These are phyloP conservation scores for Camponotus floridanus DNA, from an alignment of 1,140 invertebrate species.

Conservation along the genomic window DNA sequence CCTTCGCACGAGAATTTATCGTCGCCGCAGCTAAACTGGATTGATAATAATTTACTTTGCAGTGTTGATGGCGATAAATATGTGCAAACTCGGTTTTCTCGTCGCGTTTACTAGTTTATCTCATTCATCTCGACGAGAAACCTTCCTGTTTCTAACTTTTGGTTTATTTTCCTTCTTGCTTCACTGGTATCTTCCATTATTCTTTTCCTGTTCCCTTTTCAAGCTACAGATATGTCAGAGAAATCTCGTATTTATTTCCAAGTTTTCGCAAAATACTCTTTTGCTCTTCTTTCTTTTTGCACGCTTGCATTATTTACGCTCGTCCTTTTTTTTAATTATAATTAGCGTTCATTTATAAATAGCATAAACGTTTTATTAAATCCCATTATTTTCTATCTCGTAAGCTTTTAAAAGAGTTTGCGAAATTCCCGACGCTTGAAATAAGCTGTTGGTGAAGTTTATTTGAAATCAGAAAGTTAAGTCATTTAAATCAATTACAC, in stretches of 20 bases:
- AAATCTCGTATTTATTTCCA: background rate
- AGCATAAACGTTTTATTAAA: background rate
- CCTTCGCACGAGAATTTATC: constrained; percentile 31
- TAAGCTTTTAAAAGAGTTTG: background rate
- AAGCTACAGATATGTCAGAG: background rate
- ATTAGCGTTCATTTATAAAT: background rate
- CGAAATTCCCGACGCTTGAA: background rate
- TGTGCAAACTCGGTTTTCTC: constrained; percentile 15
- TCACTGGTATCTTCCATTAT: background rate
- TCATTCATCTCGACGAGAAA: background rate
- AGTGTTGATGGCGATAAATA: constrained; percentile 21
- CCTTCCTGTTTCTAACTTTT: background rate
- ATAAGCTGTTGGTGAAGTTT: background rate
- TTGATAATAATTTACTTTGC: constrained; percentile 13
- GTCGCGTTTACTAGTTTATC: constrained; percentile 12
- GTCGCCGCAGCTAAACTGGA: constrained; percentile 27
- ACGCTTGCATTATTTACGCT: background rate
- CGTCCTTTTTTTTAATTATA: constrained; percentile 3
- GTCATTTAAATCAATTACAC: constrained; percentile 4
- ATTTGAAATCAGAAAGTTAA: background rate
- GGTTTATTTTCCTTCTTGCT: background rate
- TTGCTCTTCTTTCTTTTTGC: background rate
- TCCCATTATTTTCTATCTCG: background rate
- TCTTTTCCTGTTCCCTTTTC: background rate
- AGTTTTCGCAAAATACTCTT: background rate